phyloP scores from a whole-genome alignment of 2,113 vertebrate genomes.

The Alligator sinensis region DNA sequence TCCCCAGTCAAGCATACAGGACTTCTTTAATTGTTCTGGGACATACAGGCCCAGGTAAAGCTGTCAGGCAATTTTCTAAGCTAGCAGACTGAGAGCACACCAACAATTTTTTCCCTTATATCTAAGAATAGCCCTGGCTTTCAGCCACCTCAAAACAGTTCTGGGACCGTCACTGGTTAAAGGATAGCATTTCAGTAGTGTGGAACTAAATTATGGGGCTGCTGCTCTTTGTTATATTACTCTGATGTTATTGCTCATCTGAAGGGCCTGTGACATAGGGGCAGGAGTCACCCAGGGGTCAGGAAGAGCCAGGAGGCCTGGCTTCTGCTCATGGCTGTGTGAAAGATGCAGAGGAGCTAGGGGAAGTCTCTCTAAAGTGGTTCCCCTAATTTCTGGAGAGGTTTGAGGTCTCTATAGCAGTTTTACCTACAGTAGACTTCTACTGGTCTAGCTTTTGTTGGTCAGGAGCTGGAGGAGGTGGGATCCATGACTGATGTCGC shows the following conservation, averaged over 20 bases:
- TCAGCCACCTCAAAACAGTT: neutral
- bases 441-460: neutral
- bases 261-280: neutral
- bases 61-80: neutral
- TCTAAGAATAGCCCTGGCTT: neutral
- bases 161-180: neutral
- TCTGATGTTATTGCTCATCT: neutral
- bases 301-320: neutral
- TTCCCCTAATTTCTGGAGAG: neutral
- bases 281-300: neutral
- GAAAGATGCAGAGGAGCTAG: neutral
- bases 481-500: neutral
- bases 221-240: neutral
- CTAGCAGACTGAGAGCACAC: neutral
- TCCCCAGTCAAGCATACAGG: conserved; percentile 46
- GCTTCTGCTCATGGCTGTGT: neutral
- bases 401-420: neutral
- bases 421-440: neutral
- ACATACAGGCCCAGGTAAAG: neutral
- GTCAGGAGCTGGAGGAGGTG: neutral
- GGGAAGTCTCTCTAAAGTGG: neutral
- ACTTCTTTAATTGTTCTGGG: conserved; percentile 56
- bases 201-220: neutral
- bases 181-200: neutral
- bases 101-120: neutral